Conservation (phyloP, 2,888 invertebrate species). For the Cheiracanthium punctorium region DNA sequence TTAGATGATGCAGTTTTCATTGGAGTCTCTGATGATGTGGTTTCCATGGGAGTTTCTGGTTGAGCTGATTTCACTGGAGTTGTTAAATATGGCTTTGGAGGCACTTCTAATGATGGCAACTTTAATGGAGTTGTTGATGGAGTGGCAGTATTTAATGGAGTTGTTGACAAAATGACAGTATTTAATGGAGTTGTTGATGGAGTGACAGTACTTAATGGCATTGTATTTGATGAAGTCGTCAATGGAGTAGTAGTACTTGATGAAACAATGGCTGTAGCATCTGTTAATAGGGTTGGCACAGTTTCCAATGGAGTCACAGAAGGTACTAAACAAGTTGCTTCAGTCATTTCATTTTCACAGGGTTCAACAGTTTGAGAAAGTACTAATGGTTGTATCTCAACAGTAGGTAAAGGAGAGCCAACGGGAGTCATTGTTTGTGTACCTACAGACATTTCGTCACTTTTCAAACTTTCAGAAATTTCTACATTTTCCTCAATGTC, state of each 20-base stretch:
- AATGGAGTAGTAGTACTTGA: not conserved
- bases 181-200: no score
- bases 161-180: no score
- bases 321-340: no score
- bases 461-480: slow-evolving; percentile 45
- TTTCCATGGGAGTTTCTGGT: not conserved
- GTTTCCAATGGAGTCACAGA: not conserved
- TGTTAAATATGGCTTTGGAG: not conserved
- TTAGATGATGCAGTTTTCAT: not conserved
- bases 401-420: slow-evolving; percentile 53
- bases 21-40: not conserved
- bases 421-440: slow-evolving; percentile 68
- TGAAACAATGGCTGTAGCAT: not conserved
- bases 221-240: no score
- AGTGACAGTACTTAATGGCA: no score
- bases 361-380: slow-evolving; percentile 4
- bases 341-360: not conserved
- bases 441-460: slow-evolving; percentile 69
- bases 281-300: not conserved
- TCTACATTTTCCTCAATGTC: slow-evolving; percentile 50
- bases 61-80: no score
- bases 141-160: no score
- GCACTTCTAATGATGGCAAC: not conserved
- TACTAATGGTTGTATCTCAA: slow-evolving; percentile 24
- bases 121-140: not conserved